Conservation (phyloP, 2,888 invertebrate species). For the Achlya flavicornis region DNA sequence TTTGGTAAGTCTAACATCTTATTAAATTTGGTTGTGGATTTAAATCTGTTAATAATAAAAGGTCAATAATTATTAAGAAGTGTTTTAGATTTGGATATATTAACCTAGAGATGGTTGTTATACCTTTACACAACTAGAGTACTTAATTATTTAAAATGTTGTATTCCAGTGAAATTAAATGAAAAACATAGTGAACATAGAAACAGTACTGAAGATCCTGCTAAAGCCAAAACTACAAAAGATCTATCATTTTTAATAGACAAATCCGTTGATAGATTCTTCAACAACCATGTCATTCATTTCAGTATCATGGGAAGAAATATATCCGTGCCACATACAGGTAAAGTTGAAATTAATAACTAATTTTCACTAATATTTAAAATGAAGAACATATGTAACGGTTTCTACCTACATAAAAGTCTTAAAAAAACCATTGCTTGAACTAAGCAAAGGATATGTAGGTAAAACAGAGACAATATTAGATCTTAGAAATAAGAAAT, state of each 20-base stretch:
- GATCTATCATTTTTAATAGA: slow-evolving; percentile 76
- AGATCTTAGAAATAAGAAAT: too few relatives aligned
- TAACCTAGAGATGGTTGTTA: too few relatives aligned
- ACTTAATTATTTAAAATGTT: slow-evolving; percentile 9
- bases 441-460: too few relatives aligned
- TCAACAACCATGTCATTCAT: slow-evolving; percentile 80
- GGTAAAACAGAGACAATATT: too few relatives aligned
- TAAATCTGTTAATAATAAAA: slow-evolving; percentile 15
- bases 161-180: slow-evolving; percentile 60
- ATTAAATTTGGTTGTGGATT: background rate
- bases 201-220: slow-evolving; percentile 28
- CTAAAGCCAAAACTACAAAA: slow-evolving; percentile 42
- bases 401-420: too few relatives aligned
- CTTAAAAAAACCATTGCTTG: too few relatives aligned
- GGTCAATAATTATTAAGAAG: too few relatives aligned
- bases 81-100: too few relatives aligned
- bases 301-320: slow-evolving; percentile 67
- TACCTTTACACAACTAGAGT: too few relatives aligned
- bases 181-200: slow-evolving; percentile 35
- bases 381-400: too few relatives aligned
- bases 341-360: slow-evolving; percentile 49
- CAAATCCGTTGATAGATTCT: slow-evolving; percentile 81
- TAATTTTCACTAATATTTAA: background rate
- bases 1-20: slow-evolving; percentile 66
- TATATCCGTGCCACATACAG: slow-evolving; percentile 59